These are phyloP conservation scores for Octonoba sinensis DNA, from an alignment of 2,888 invertebrate genomes.

Conservation along the genomic window DNA sequence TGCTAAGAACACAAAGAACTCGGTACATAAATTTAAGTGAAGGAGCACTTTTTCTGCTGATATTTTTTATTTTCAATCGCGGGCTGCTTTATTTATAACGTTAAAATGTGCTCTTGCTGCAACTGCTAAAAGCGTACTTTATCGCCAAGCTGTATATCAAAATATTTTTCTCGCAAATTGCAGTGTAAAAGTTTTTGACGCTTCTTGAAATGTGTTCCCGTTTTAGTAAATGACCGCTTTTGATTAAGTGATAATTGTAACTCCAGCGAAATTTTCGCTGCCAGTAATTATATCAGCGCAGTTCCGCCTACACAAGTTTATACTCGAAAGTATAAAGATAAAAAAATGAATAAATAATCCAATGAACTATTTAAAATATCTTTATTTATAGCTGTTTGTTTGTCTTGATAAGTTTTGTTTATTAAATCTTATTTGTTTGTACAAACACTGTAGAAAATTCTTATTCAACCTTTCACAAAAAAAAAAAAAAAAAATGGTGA, in stretches of 20 bases:
- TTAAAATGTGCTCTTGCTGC: constrained; percentile 35
- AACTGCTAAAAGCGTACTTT: constrained; percentile 26
- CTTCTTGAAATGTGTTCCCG: not conserved
- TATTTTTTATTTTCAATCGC: constrained; percentile 22
- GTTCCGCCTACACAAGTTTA: no score
- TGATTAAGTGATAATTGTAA: constrained; percentile 2
- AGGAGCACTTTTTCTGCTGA: constrained; percentile 36
- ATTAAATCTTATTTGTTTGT: no score
- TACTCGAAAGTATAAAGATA: no score
- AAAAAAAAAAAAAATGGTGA: no score
- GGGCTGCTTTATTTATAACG: constrained; percentile 52
- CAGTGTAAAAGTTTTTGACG: not conserved
- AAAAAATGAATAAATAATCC: no score
- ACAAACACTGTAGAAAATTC: no score
- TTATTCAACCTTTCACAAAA: no score
- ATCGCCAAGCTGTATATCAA: constrained; percentile 31
- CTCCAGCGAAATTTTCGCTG: not conserved
- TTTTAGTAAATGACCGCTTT: not conserved
- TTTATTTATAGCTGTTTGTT: no score
- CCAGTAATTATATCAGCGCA: no score
- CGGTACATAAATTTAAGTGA: constrained; percentile 62
- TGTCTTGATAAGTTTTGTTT: no score
- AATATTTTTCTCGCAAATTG: constrained; percentile 19
- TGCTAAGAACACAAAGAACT: constrained; percentile 56
- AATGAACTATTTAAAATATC: no score